Conservation (phyloP, 2,113 vertebrate species). For the Ictalurus punctatus region DNA sequence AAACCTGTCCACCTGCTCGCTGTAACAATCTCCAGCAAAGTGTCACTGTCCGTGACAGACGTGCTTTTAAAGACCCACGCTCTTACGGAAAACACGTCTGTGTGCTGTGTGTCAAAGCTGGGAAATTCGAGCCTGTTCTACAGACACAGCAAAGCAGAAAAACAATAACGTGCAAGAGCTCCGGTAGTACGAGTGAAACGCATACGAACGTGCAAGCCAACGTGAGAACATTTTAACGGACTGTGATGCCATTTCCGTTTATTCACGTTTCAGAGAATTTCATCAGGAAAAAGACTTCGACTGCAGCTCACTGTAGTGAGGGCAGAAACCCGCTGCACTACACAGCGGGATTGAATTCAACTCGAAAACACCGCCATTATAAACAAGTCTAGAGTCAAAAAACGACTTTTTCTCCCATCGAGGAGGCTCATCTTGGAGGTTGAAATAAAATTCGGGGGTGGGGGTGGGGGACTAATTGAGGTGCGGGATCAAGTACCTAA, state of each 20-base stretch:
- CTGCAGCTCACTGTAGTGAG: not conserved
- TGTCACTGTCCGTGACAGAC: not conserved
- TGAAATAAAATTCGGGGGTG: not conserved
- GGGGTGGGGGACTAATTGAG: too few relatives aligned
- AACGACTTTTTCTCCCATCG: not conserved
- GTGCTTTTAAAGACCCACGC: not conserved
- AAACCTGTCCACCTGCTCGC: conserved; percentile 67
- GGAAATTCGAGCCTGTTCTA: not conserved
- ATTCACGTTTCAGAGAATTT: not conserved
- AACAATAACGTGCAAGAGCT: not conserved
- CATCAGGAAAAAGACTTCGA: not conserved
- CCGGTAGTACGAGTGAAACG: too few relatives aligned
- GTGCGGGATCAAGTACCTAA: not conserved
- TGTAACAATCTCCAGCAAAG: conserved; percentile 44
- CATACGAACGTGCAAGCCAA: not conserved
- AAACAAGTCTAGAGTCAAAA: not conserved
- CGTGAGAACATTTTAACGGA: not conserved
- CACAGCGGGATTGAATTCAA: not conserved
- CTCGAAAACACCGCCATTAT: not conserved
- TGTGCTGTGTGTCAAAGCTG: not conserved
- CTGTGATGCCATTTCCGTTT: not conserved
- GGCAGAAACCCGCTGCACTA: not conserved
- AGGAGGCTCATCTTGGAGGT: not conserved
- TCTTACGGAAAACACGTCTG: not conserved
- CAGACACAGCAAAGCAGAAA: not conserved